phyloP scores from a whole-genome alignment of 2,797 vertebrate species.

The Sebastes oblongus region DNA sequence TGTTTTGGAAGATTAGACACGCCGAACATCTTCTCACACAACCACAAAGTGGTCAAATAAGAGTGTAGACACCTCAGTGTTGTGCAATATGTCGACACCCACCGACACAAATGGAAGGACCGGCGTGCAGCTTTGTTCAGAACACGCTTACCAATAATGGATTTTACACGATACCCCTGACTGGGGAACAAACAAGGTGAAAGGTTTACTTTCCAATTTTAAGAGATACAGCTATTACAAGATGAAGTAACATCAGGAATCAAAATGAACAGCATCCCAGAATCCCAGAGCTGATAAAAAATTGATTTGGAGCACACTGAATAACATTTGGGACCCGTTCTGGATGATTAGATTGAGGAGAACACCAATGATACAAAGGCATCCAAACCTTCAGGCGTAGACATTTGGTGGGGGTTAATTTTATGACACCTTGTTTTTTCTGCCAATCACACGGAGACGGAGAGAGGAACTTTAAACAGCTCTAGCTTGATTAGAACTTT shows the following conservation, averaged over 20 bases:
- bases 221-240: background rate
- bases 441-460: background rate
- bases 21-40: background rate
- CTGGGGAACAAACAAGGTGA: background rate
- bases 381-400: slow-evolving; percentile 13
- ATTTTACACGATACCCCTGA: background rate
- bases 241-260: slow-evolving; percentile 1
- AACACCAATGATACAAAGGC: slow-evolving; percentile 16
- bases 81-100: background rate
- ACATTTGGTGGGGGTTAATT: slow-evolving; percentile 22
- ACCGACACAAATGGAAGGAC: background rate
- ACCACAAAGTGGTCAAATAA: background rate
- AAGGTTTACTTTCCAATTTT: slow-evolving; percentile 24
- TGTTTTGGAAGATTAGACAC: background rate
- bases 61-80: background rate
- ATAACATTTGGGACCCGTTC: slow-evolving; percentile 34
- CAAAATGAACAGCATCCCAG: slow-evolving; percentile 21
- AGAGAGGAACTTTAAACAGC: background rate
- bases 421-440: slow-evolving; percentile 9
- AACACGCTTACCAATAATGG: background rate
- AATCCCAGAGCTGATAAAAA: slow-evolving; percentile 40
- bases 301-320: slow-evolving; percentile 31
- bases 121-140: background rate
- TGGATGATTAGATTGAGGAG: slow-evolving; percentile 25
- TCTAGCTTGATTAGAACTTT: background rate